These are phyloP conservation scores for Conus betulinus DNA, from an alignment of 1,140 invertebrate genomes.

Conservation along the genomic window DNA sequence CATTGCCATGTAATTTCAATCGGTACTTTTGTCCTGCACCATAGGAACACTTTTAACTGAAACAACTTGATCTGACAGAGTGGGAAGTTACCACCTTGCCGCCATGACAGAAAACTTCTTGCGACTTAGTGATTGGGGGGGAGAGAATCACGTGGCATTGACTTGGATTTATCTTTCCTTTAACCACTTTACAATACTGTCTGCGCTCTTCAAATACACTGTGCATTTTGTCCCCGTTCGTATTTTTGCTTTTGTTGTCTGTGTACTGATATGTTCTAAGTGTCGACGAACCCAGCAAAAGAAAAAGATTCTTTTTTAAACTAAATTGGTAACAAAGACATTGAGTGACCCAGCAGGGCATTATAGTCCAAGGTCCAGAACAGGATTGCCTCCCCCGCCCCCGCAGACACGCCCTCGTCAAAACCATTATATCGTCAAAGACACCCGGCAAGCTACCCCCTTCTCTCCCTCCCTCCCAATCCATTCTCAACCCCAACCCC, in stretches of 20 bases:
- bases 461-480: neutral
- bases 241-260: neutral
- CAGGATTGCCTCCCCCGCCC: neutral
- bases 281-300: neutral
- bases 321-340: too few relatives aligned
- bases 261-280: neutral
- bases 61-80: constrained; percentile 29
- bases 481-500: too few relatives aligned
- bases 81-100: constrained; percentile 43
- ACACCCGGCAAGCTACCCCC: neutral
- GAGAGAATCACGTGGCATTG: constrained; percentile 37
- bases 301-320: neutral
- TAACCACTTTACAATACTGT: neutral
- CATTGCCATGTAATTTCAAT: constrained; percentile 43
- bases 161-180: constrained; percentile 37
- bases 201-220: neutral
- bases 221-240: neutral
- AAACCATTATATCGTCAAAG: neutral
- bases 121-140: constrained; percentile 37
- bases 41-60: constrained; percentile 11
- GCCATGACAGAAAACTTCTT: constrained; percentile 46
- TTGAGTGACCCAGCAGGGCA: neutral
- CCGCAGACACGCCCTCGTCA: neutral
- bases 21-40: constrained; percentile 1
- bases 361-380: neutral